phyloP scores from a whole-genome alignment of 2,797 vertebrate genomes.

The Cirrhinus mrigala region DNA sequence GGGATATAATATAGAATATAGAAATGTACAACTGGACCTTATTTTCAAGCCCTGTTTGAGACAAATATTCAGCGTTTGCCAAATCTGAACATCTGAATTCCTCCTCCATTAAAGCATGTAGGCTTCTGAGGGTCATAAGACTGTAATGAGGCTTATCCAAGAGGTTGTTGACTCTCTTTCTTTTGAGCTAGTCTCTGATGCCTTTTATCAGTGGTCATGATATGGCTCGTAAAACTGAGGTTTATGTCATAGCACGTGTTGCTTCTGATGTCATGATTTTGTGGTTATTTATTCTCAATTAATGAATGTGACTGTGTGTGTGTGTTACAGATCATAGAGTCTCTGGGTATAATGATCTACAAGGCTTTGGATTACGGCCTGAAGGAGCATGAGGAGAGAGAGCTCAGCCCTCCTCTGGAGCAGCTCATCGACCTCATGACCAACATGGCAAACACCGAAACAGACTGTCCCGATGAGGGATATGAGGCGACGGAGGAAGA shows the following conservation, averaged over 20 bases:
- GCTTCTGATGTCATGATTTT: neutral
- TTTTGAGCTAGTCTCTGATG: conserved; percentile 8
- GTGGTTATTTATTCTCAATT: neutral
- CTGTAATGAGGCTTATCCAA: neutral
- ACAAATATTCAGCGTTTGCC: neutral
- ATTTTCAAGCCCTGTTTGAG: neutral
- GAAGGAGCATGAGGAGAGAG: conserved; percentile 95
- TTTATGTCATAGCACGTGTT: neutral
- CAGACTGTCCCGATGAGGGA: conserved; percentile 90
- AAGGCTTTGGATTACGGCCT: conserved; percentile 98
- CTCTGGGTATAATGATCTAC: conserved; percentile 96
- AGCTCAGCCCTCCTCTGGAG: conserved; percentile 93
- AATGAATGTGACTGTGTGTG: conserved; percentile 28
- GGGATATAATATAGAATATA: no score
- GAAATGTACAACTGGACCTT: neutral
- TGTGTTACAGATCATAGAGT: conserved; percentile 88
- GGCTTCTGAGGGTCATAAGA: conserved; percentile 42
- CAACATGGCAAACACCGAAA: conserved; percentile 82
- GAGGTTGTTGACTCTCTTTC: conserved; percentile 1
- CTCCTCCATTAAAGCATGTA: neutral
- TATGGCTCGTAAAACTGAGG: neutral
- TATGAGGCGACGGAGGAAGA: conserved; percentile 95
- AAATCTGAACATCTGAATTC: neutral
- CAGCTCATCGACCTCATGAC: conserved; percentile 96
- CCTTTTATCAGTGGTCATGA: conserved; percentile 22